Conservation (phyloP, 64 coral and sea anemone species). For the Actinia tenebrosa region DNA sequence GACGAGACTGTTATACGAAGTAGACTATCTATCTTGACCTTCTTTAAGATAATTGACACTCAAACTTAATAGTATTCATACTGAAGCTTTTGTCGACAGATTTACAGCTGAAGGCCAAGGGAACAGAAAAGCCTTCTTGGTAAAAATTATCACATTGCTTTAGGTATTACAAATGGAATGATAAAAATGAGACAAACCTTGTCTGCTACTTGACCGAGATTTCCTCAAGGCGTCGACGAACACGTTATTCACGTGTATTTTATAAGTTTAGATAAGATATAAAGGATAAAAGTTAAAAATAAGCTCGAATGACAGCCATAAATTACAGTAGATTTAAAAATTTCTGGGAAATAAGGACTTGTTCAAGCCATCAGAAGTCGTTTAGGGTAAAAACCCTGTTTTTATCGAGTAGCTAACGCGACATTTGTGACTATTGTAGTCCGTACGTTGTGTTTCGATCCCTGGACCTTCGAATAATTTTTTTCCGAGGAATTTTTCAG, state of each 20-base stretch:
- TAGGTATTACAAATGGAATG: not conserved
- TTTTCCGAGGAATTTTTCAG: too few species aligned
- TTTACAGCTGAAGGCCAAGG: not conserved
- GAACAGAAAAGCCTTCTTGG: not conserved
- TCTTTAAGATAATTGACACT: not conserved
- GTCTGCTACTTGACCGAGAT: not conserved
- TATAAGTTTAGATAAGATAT: not conserved
- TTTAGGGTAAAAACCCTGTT: too few species aligned
- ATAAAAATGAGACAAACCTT: not conserved
- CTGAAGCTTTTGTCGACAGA: not conserved
- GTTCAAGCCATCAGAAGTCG: too few species aligned
- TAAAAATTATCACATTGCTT: not conserved
- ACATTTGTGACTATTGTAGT: too few species aligned
- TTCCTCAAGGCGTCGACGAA: not conserved
- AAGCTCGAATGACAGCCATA: not conserved
- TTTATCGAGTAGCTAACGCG: too few species aligned
- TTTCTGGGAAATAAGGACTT: too few species aligned
- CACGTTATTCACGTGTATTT: not conserved
- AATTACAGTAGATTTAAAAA: too few species aligned
- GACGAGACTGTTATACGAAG: too few species aligned
- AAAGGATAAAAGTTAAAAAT: not conserved
- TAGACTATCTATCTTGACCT: not conserved
- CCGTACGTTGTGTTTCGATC: too few species aligned
- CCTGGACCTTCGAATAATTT: too few species aligned
- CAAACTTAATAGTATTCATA: not conserved